Conservation (phyloP, 2,888 invertebrate species). For the Drosophila recens region DNA sequence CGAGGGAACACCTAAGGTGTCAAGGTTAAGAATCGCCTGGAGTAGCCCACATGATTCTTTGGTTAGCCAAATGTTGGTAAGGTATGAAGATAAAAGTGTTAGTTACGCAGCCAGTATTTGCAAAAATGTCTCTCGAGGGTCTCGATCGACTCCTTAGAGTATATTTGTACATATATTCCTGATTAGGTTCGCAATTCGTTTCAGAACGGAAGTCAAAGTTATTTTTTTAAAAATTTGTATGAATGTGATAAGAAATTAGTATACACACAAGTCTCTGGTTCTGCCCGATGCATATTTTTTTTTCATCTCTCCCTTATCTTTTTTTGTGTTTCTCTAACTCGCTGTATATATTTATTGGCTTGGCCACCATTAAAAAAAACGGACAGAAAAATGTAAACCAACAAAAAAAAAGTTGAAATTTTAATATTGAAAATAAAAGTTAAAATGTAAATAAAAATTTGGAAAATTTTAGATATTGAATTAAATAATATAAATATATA, state of each 20-base stretch:
- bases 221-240: background rate
- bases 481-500: too few species aligned
- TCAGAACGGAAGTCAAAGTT: background rate
- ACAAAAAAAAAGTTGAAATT: too few species aligned
- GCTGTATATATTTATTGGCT: too few species aligned
- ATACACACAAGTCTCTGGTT: background rate
- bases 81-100: constrained; percentile 32
- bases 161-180: too few species aligned
- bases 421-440: too few species aligned
- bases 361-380: too few species aligned
- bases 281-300: background rate
- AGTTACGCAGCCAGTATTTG: constrained; percentile 42
- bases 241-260: background rate
- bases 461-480: too few species aligned
- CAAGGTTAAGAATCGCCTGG: constrained; percentile 51
- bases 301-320: background rate
- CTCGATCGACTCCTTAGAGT: background rate
- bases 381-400: too few species aligned
- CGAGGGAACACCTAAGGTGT: constrained; percentile 53
- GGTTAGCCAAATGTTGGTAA: constrained; percentile 56
- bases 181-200: background rate
- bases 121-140: background rate
- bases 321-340: background rate
- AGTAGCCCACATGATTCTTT: constrained; percentile 36
- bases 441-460: too few species aligned